phyloP scores from a whole-genome alignment of 1,140 invertebrate species.

The Microplitis demolitor region DNA sequence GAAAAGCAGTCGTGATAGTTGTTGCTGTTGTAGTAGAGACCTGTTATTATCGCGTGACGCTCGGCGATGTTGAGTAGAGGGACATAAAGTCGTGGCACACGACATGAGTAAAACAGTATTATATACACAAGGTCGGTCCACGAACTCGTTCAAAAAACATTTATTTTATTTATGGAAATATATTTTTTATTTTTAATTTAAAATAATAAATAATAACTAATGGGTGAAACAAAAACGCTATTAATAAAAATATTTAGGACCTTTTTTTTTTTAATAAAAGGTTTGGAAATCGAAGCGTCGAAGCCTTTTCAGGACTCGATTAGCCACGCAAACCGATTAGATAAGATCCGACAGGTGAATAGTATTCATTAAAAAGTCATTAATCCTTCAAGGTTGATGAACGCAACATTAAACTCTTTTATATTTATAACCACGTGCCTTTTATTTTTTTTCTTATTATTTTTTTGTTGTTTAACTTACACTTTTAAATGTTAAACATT shows the following conservation, averaged over 20 bases:
- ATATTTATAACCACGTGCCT: conserved; percentile 3
- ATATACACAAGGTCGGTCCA: conserved; percentile 10
- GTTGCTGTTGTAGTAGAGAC: conserved; percentile 9
- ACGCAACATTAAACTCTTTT: neutral
- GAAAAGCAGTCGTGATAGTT: too few relatives aligned
- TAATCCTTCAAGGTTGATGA: conserved; percentile 29
- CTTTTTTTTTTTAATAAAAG: neutral
- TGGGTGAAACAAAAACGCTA: neutral
- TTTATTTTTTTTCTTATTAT: neutral
- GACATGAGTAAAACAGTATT: conserved; percentile 1
- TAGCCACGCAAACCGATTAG: conserved; percentile 15
- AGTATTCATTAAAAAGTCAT: conserved; percentile 36
- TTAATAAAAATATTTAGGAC: neutral
- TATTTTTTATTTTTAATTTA: neutral
- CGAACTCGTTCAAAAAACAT: neutral
- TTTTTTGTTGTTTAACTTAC: conserved; percentile 1
- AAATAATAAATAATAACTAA: neutral
- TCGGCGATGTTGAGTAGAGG: conserved; percentile 24
- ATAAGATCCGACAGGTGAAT: conserved; percentile 27
- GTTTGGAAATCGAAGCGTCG: conserved; percentile 10
- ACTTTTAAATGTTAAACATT: neutral
- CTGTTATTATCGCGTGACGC: conserved; percentile 45
- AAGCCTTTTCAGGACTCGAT: conserved; percentile 17
- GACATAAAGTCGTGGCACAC: conserved; percentile 37
- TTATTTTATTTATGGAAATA: neutral